Conservation (phyloP, 37 sponge, comb jelly and placozoan genomes). For the Halichondria panicea region DNA sequence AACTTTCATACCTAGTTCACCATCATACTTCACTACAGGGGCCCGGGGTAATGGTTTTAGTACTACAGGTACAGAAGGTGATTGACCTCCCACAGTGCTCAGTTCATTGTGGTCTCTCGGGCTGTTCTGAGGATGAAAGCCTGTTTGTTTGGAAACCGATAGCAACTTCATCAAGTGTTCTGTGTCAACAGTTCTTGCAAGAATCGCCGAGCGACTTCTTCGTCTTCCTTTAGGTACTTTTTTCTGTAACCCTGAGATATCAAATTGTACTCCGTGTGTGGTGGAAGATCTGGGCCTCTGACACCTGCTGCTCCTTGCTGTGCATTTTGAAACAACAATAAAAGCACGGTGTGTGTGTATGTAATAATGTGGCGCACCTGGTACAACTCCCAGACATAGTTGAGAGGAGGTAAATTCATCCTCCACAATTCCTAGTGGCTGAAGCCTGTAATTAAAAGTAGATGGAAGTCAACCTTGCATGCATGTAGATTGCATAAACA, state of each 20-base stretch:
- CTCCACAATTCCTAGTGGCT: slow-evolving; percentile 34
- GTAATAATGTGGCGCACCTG: slow-evolving; percentile 29
- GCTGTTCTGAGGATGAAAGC: not conserved
- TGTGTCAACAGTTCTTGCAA: not conserved
- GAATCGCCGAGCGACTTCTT: slow-evolving; percentile 19
- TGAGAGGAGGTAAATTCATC: slow-evolving; percentile 10
- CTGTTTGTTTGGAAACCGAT: slow-evolving; percentile 1
- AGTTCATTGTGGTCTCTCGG: no score
- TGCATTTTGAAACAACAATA: not conserved
- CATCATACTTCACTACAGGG: slow-evolving; percentile 10
- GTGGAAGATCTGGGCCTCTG: slow-evolving; percentile 17
- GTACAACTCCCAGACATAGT: slow-evolving; percentile 44
- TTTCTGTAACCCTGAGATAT: not conserved
- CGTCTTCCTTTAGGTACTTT: not conserved
- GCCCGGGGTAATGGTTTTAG: not conserved
- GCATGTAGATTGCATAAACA: not conserved
- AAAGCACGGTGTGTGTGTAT: not conserved
- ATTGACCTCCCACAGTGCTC: no score
- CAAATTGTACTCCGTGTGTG: not conserved
- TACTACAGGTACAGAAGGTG: not conserved
- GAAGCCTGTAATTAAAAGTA: slow-evolving; percentile 4
- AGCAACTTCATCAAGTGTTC: slow-evolving; percentile 1
- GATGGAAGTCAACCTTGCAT: not conserved
- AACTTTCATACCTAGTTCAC: slow-evolving; percentile 24
- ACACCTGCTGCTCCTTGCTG: not conserved